A percentile compares a stretch with the other conserved stretches of the same genome.
phyloP scores from a whole-genome alignment of 2,113 vertebrate species.

The Carassius gibelio region DNA sequence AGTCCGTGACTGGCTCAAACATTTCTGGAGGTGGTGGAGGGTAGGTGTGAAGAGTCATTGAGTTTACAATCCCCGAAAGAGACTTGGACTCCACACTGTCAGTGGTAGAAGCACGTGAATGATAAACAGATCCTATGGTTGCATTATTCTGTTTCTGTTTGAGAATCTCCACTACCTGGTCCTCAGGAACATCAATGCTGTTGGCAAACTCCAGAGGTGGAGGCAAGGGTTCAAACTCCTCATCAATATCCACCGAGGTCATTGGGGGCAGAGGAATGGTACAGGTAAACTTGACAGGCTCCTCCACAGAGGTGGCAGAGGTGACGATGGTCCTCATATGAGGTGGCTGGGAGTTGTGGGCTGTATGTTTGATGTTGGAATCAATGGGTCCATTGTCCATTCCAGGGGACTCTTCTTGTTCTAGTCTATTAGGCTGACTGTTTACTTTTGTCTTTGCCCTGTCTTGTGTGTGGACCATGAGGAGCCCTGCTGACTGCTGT shows the following conservation, averaged over 20 bases:
- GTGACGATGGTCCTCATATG: conserved; percentile 71
- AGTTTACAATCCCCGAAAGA: conserved; percentile 79
- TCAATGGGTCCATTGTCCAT: conserved; percentile 73
- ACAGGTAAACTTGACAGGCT: conserved; percentile 88
- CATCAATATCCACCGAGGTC: conserved; percentile 91
- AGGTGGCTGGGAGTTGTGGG: conserved; percentile 70
- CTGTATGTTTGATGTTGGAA: conserved; percentile 65
- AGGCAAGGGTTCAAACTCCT: conserved; percentile 95
- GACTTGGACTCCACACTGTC: conserved; percentile 78
- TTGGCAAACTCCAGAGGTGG: conserved; percentile 97
- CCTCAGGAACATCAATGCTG: conserved; percentile 94
- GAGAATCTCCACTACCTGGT: conserved; percentile 82
- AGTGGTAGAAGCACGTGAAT: conserved; percentile 70
- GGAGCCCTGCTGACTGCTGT: conserved; percentile 85
- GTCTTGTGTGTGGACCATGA: conserved; percentile 91
- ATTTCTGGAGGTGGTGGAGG: conserved; percentile 84
- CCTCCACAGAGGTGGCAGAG: conserved; percentile 83
- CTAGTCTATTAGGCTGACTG: conserved; percentile 72
- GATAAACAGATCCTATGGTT: conserved; percentile 67
- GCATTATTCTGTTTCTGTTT: conserved; percentile 80
- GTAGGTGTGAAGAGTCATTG: conserved; percentile 80
- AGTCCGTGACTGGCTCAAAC: conserved; percentile 86
- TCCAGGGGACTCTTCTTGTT: conserved; percentile 59
- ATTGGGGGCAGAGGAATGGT: conserved; percentile 92
- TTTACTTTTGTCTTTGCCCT: conserved; percentile 62